Percentiles rank a stretch among this genome's conserved stretches.
Conservation (phyloP, 2,797 vertebrate species). For the Australoheros facetus region DNA sequence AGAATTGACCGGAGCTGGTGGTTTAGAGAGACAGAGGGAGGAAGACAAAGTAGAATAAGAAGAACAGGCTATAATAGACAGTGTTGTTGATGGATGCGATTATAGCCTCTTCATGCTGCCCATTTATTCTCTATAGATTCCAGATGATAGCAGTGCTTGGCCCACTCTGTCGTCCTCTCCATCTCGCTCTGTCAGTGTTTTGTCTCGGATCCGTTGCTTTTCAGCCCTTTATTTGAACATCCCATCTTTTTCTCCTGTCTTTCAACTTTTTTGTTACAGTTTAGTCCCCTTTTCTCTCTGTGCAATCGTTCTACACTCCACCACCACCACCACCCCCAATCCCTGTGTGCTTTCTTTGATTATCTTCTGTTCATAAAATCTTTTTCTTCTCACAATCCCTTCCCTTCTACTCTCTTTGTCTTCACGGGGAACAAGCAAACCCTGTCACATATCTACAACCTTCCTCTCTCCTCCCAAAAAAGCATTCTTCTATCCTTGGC, state of each 20-base stretch:
- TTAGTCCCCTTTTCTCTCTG: slow-evolving; percentile 34
- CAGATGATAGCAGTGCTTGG: slow-evolving; percentile 72
- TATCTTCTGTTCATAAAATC: slow-evolving; percentile 38
- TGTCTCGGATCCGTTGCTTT: slow-evolving; percentile 40
- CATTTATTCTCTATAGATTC: slow-evolving; percentile 74
- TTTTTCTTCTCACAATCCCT: slow-evolving; percentile 51
- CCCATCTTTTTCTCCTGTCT: slow-evolving; percentile 17
- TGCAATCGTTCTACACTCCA: slow-evolving; percentile 19
- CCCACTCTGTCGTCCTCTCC: slow-evolving; percentile 35
- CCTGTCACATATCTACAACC: slow-evolving; percentile 53
- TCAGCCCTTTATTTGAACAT: slow-evolving; percentile 28
- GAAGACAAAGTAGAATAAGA: slow-evolving; percentile 46
- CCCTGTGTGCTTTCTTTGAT: slow-evolving; percentile 44
- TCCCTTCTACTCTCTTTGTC: slow-evolving; percentile 39
- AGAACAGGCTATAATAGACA: slow-evolving; percentile 63
- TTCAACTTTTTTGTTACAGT: slow-evolving; percentile 41
- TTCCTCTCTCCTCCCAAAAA: slow-evolving; percentile 5
- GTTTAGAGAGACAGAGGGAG: slow-evolving; percentile 37
- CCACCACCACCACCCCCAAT: neutral
- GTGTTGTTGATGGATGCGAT: slow-evolving; percentile 73
- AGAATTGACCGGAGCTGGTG: slow-evolving; percentile 48
- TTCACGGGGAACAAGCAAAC: slow-evolving; percentile 54
- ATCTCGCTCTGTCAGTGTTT: slow-evolving; percentile 4
- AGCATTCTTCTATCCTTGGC: slow-evolving; percentile 7
- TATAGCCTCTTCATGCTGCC: slow-evolving; percentile 67